These are phyloP conservation scores for Bursaphelenchus okinawaensis DNA, from an alignment of 2,888 invertebrate genomes.

Conservation along the genomic window DNA sequence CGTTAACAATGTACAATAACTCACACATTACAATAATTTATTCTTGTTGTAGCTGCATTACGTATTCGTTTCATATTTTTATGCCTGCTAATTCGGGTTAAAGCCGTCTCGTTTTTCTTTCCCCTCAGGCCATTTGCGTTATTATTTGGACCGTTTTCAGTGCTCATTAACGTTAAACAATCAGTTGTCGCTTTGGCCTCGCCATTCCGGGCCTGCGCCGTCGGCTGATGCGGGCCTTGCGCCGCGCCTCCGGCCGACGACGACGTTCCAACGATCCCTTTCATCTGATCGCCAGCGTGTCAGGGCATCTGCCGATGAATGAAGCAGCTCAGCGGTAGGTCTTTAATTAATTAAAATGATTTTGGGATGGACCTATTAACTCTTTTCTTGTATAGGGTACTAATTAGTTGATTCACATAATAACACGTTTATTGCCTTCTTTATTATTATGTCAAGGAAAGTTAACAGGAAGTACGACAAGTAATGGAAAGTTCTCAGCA, in stretches of 20 bases:
- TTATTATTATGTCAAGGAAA: too few species aligned
- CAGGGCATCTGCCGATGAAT: constrained; percentile 13
- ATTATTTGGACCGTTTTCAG: not conserved
- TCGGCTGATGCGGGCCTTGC: constrained; percentile 9
- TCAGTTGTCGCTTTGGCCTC: not conserved
- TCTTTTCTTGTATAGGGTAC: too few species aligned
- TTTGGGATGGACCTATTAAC: too few species aligned
- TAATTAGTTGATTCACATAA: too few species aligned
- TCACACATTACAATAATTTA: too few species aligned
- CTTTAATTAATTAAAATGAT: too few species aligned
- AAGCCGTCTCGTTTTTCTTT: not conserved
- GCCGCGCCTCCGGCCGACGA: constrained; percentile 7
- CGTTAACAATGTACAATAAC: too few species aligned
- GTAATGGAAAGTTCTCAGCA: too few species aligned
- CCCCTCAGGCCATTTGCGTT: not conserved
- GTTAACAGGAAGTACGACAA: too few species aligned
- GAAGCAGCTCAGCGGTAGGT: not conserved
- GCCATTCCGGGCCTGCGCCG: constrained; percentile 5
- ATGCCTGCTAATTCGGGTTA: not conserved
- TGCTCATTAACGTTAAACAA: not conserved
- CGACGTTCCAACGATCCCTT: constrained; percentile 11
- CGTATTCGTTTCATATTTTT: too few species aligned
- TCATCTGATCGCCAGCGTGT: constrained; percentile 8
- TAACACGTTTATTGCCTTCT: too few species aligned
- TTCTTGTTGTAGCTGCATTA: too few species aligned